Base-by-base conservation (phyloP, 2,797 vertebrate genomes). In the Lithobates pipiens region DNA sequence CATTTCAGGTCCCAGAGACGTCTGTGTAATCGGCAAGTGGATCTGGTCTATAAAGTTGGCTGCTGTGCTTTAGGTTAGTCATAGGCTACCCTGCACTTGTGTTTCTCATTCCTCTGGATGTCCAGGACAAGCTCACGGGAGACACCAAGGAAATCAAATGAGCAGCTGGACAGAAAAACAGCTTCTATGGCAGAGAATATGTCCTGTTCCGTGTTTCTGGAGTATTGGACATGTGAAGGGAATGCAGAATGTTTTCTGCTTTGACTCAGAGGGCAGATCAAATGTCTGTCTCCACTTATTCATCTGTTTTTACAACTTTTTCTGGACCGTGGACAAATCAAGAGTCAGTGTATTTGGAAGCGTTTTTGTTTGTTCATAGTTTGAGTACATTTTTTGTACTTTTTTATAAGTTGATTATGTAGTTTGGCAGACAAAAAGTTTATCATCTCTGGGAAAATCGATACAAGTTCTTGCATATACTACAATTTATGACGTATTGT, bases 101-200 rank as follows among this genome's bases (percentile, higher is more conserved):
- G 44, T 77, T 44, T 46, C 57, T 61, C 39, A 11, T 29, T 39
- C 23, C 68, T 73, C 74, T 63, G n/a, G 73, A 76, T 76, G 46
- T 63, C 25, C 57, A 25, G n/a, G 23, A 61, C 57, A 61, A 21
- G 18, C 2, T 23, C 15, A 63, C 11, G 25, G 10, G 23, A 63
- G 10, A 25, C 61, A 11, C 61, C 10, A 25, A 25, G 27, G 15
- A 50, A 71, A 63, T 18, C 54, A 34, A 85, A 29, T 50, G 23
- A 73, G 46, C 46, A 13, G n/a, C 50, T 73, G 69, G 32, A 57
- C 46, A 23, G 7, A 71, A 80, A 36, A 13, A 54, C 65, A 4
- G 29, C 29, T 39, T 78, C 5, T 42, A 23, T 61, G 42, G 29
- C 75, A 61, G 7, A 6, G 23, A 39, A 23, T 46, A 25, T 27